A percentile compares a stretch with the other conserved stretches of the same genome.
phyloP scores from a whole-genome alignment of 2,888 invertebrate genomes.

The Dicycla oo region DNA sequence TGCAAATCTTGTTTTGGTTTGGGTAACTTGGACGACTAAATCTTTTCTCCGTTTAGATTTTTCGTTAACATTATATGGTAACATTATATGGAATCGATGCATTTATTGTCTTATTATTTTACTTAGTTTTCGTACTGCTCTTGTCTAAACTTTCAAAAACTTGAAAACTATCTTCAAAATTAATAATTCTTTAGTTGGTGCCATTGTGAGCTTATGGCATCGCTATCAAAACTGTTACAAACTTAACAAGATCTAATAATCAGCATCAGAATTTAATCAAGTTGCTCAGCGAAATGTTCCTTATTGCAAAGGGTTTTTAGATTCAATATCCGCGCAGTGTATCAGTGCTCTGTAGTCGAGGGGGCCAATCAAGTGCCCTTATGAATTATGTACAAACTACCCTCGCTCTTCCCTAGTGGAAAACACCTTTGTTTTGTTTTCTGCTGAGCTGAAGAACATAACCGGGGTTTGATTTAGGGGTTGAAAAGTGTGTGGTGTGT shows the following conservation, averaged over 20 bases:
- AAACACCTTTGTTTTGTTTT: slow-evolving; percentile 60
- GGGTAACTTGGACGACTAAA: too few relatives aligned
- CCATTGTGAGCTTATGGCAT: too few relatives aligned
- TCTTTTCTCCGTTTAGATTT: too few relatives aligned
- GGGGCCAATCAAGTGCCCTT: slow-evolving; percentile 64
- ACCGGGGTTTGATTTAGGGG: not conserved
- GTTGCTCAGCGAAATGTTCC: not conserved
- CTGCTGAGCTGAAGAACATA: slow-evolving; percentile 29
- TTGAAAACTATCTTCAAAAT: too few relatives aligned
- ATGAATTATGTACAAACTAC: slow-evolving; percentile 66
- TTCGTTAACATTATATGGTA: too few relatives aligned
- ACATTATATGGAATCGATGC: too few relatives aligned
- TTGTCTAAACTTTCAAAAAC: too few relatives aligned
- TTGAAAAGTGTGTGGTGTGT: not conserved
- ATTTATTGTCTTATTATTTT: too few relatives aligned
- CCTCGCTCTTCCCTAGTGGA: slow-evolving; percentile 36
- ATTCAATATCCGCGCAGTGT: slow-evolving; percentile 52
- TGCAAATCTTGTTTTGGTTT: too few relatives aligned
- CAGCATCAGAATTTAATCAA: not conserved
- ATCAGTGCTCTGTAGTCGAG: slow-evolving; percentile 33
- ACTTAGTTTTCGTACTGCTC: too few relatives aligned
- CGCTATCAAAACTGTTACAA: not conserved
- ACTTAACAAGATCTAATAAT: not conserved
- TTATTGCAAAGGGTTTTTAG: slow-evolving; percentile 39
- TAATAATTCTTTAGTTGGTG: too few relatives aligned